phyloP scores from a whole-genome alignment of 2,113 vertebrate genomes.

The Sus scrofa region T2T-Sscrofa CM000824.6:39047001-39047500 shows the following conservation, averaged over 20 bases:
- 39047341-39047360: neutral
- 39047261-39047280: too few species aligned
- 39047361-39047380: neutral
- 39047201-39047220: neutral
- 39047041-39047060: neutral
- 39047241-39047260: too few species aligned
- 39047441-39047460: slow-evolving; percentile 23
- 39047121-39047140: neutral
- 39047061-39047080: neutral
- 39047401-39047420: slow-evolving; percentile 34
- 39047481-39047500: neutral
- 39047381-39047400: neutral
- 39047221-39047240: neutral
- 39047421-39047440: neutral
- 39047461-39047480: neutral
- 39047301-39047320: slow-evolving; percentile 8
- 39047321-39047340: neutral
- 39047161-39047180: neutral
- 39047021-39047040: neutral
- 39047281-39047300: neutral
- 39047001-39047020: neutral
- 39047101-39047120: neutral
- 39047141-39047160: neutral
- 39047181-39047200: neutral
- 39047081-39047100: neutral